Evolutionary conservation across 2,888 invertebrate species (phyloP), one percentile per base, ranked within the genome.

Genomic region (Pinctada fucata): DNA sequence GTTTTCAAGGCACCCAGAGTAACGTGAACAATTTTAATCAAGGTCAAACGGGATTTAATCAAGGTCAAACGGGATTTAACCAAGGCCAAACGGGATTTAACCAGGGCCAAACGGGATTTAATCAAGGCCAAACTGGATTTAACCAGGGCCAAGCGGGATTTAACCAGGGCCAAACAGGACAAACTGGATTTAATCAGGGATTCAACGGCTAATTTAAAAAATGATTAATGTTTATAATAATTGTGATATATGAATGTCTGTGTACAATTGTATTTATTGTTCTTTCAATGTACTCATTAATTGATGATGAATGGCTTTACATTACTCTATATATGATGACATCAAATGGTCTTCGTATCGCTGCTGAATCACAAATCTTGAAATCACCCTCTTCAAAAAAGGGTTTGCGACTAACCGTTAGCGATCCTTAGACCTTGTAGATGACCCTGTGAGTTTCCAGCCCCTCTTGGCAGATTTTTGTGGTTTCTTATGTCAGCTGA

Each of bases 1-100:
- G 45, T 10, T n/a, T 67, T 67, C 67, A 67, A 45, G 10, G 58
- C 67, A 52, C 75, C 58, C 13, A 10, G 8, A 58, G 13, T 58
- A 58, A 58, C 58, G 8, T 13, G 13, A 58, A 58, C 58, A 58
- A 6, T 58, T 58, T 58, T 13, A 58, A 58, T 58, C 58, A 58
- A 58, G 58, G 6, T 6, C 58, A 58, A 58, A 58, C 6, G 6
- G 31, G 31, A 31, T 31, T 31, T 31, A 31, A 31, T 31, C 31
- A 31, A 31, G 13, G 13, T 13, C 58, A 58, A 58, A 6, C 6
- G 58, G 58, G 58, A 58, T 58, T 58, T 58, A 58, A 58, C 68
- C 68, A n/a, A 47, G 47, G 47, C 5, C 31, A 68, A 13, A 5
- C 13, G 10, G 45, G 48, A 45, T 16, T 45, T 48, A 68, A 68